A percentile compares a stretch with the other conserved stretches of the same genome.
phyloP scores from a whole-genome alignment of 2,888 invertebrate species.

The Ophion ventricosus region DNA sequence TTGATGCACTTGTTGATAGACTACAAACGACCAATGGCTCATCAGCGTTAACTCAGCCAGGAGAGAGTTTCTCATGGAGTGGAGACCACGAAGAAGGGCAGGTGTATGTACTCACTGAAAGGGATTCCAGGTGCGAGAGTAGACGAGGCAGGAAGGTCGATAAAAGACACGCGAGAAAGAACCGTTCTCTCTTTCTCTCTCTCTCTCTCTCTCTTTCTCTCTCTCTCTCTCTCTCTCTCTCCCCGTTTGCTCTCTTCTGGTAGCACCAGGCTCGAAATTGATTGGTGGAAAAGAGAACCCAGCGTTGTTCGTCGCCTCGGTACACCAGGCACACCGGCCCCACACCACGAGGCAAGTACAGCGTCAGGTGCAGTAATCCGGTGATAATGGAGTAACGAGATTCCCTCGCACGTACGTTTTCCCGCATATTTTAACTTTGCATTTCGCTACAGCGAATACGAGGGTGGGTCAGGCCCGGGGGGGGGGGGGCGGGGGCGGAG shows the following conservation, averaged over 20 bases:
- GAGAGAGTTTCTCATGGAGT: too few relatives aligned
- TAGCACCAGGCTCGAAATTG: neutral
- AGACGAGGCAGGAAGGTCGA: neutral
- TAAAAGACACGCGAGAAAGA: neutral
- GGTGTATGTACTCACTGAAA: neutral
- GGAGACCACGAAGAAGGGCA: too few relatives aligned
- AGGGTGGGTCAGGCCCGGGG: neutral
- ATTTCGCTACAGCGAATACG: constrained; percentile 70
- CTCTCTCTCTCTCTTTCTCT: neutral
- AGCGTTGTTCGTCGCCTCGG: constrained; percentile 9
- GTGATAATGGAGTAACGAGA: constrained; percentile 82
- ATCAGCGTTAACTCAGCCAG: too few relatives aligned
- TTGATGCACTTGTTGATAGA: too few relatives aligned
- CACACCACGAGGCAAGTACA: neutral
- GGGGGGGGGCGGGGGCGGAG: neutral
- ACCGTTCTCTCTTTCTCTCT: neutral
- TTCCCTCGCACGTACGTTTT: constrained; percentile 78
- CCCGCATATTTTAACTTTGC: constrained; percentile 81
- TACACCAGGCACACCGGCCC: neutral
- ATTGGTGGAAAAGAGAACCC: constrained; percentile 7
- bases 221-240: neutral
- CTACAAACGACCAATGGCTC: too few relatives aligned
- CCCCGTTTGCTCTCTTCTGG: neutral
- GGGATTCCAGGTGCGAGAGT: neutral
- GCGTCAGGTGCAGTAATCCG: constrained; percentile 77